Evolutionary conservation across 2,113 vertebrate genomes (phyloP), one percentile per base, ranked within the genome.

Genomic region (Conger conger): DNA sequence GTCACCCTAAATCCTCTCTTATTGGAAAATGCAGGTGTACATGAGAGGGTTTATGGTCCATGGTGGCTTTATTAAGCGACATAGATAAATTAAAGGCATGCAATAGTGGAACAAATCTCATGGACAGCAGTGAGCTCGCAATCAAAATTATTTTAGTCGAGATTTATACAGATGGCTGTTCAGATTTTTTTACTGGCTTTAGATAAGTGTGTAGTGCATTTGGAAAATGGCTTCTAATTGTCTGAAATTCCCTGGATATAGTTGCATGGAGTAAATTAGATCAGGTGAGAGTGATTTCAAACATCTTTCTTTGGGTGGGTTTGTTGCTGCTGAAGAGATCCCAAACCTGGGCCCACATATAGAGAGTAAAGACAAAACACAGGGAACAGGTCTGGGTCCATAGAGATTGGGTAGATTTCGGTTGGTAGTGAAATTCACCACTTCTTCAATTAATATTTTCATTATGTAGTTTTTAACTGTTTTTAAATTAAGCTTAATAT

Each of bases 91-190:
- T 33, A 73, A 53, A 20, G 3, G 18, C 38, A 83, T 76, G 20
- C 38, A 30, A 57, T 83, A 16, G 9, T 83, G 76, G 27, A 83
- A 53, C 50, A 83, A 54, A 35, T 17, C 82, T 77, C 16, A 83
- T 30, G 11, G 45, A 35, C 20, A 35, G 82, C 50, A 83, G 54
- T 78, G 73, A 76, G 82, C 73, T 83, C 42, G 45, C 11, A 42
- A 17, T 76, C 73, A 78, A 42, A 42, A 42, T 33, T 17, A 38
- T 16, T 38, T 77, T 73, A 54, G 76, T 78, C 4, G 17, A 57
- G 18, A 57, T 38, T 83, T 37, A n/a, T n/a, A 83, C 76, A 23
- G 76, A 76, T 36, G 76, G 77, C 76, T 83, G 76, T 83, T 37
- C 30, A 83, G 30, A 42, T 77, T 40, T 78, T 53, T 50, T 33